Evolutionary conservation across 1,140 invertebrate genomes (phyloP).

Genomic region (Ooceraea biroi): DNA sequence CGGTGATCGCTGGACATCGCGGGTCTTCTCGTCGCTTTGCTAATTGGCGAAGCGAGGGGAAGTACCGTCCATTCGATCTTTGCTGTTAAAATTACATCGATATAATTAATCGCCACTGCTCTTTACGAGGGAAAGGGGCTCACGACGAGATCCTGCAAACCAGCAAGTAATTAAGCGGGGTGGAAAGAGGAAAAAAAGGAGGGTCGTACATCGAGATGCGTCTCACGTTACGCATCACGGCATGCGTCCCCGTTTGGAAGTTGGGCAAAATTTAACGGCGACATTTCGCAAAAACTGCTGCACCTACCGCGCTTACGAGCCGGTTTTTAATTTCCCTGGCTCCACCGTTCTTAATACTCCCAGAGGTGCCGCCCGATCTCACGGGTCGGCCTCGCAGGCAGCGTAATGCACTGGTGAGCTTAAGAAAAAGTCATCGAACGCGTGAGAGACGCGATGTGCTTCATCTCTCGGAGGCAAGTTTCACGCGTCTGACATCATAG

Average conservation of each 20-base stretch:
- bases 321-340: slow-evolving; percentile 50
- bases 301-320: slow-evolving; percentile 44
- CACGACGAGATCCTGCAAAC: neutral
- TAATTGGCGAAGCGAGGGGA: slow-evolving; percentile 38
- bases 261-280: slow-evolving; percentile 45
- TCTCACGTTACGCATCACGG: slow-evolving; percentile 30
- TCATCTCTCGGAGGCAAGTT: neutral
- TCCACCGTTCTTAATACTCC: slow-evolving; percentile 33
- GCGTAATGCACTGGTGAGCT: neutral
- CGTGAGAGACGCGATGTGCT: neutral
- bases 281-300: slow-evolving; percentile 52
- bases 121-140: slow-evolving; percentile 1
- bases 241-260: neutral
- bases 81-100: slow-evolving; percentile 46
- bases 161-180: slow-evolving; percentile 40
- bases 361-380: slow-evolving; percentile 15
- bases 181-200: neutral
- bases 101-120: slow-evolving; percentile 46
- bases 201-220: neutral
- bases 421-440: slow-evolving; percentile 19
- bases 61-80: neutral
- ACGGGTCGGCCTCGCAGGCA: neutral
- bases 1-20: neutral
- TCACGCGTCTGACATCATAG: neutral
- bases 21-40: slow-evolving; percentile 41